phyloP scores from a whole-genome alignment of 2,797 vertebrate species.

The Morus bassanus region DNA sequence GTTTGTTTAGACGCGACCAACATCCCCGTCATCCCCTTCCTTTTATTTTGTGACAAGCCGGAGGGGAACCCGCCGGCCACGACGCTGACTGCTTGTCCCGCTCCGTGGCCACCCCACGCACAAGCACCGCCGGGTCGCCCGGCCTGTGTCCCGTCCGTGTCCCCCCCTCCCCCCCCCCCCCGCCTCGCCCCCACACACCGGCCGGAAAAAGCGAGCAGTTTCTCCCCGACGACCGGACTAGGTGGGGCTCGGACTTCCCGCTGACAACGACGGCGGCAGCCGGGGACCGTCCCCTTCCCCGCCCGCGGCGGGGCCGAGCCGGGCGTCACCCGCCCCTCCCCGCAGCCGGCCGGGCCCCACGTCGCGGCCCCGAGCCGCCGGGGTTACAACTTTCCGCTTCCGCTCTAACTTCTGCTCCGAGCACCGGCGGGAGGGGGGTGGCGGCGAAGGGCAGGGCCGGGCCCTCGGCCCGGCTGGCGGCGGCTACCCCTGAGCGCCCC shows the following conservation, averaged over 20 bases:
- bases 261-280: constrained; percentile 29
- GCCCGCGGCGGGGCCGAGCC: not conserved
- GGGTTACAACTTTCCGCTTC: constrained; percentile 62
- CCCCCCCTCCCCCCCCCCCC: not conserved
- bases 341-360: constrained; percentile 51
- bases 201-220: constrained; percentile 47
- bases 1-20: not conserved
- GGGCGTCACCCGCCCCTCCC: constrained; percentile 24
- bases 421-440: not conserved
- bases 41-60: not conserved
- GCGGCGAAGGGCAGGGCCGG: not conserved
- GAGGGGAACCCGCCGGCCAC: not conserved
- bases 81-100: not conserved
- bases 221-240: constrained; percentile 59
- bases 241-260: constrained; percentile 71
- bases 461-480: not conserved
- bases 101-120: not conserved
- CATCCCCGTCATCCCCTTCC: not conserved
- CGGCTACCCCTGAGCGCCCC: not conserved
- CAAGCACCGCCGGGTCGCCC: not conserved
- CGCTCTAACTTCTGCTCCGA: constrained; percentile 64
- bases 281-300: not conserved
- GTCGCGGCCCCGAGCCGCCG: constrained; percentile 30
- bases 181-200: not conserved
- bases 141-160: no score